These are phyloP conservation scores for Calliphora vomitoria DNA, from an alignment of 2,888 invertebrate genomes.

Conservation along the genomic window DNA sequence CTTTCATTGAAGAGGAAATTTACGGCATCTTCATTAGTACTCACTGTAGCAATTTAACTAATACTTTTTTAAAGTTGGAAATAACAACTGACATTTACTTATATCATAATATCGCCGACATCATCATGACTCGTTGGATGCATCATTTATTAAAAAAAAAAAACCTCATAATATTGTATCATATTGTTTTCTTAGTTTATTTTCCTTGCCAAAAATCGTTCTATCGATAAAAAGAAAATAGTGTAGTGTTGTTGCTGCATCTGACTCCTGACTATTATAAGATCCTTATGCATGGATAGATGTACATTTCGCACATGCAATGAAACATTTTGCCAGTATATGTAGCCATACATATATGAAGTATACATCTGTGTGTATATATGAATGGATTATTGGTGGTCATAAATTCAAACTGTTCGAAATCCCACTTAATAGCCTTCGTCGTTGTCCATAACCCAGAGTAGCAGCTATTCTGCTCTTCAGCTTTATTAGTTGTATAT, in stretches of 20 bases:
- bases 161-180: conserved; percentile 8
- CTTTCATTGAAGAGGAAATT: too few species aligned
- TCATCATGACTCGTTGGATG: conserved; percentile 21
- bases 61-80: background rate
- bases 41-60: too few species aligned
- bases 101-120: background rate
- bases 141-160: conserved; percentile 52
- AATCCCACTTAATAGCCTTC: conserved; percentile 81
- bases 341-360: conserved; percentile 24
- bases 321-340: conserved; percentile 64
- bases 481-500: conserved; percentile 40
- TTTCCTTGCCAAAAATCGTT: conserved; percentile 42
- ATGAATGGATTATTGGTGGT: conserved; percentile 71
- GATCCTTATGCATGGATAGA: conserved; percentile 33
- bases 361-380: conserved; percentile 10
- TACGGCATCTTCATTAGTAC: too few species aligned
- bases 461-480: conserved; percentile 48
- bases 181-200: conserved; percentile 31
- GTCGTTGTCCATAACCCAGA: conserved; percentile 58
- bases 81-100: background rate
- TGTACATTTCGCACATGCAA: conserved; percentile 60
- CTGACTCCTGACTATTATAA: conserved; percentile 43
- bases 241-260: background rate
- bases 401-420: conserved; percentile 83
- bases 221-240: conserved; percentile 41